These are phyloP conservation scores for Seriola quinqueradiata DNA, from an alignment of 2,113 vertebrate species.

Conservation along the genomic window DNA sequence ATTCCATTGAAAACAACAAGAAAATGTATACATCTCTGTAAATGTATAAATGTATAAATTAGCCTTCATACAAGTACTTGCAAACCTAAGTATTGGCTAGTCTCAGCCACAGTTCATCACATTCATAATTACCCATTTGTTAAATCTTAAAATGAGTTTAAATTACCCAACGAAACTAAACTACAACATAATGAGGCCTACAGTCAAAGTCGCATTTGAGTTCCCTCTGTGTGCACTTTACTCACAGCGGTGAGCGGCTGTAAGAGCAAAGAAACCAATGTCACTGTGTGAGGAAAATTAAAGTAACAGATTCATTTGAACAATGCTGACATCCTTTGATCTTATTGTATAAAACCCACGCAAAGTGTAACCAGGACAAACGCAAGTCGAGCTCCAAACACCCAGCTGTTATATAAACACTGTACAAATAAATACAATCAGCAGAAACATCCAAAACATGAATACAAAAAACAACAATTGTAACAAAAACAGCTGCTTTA, in stretches of 20 bases:
- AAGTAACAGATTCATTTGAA: not conserved
- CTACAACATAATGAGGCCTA: not conserved
- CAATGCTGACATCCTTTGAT: not conserved
- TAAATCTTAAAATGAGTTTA: not conserved
- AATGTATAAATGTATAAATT: not conserved
- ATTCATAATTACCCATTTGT: not conserved
- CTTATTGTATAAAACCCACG: not conserved
- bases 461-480: not conserved
- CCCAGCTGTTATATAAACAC: not conserved
- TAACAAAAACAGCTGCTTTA: not conserved
- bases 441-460: conserved; percentile 3
- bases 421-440: conserved; percentile 40
- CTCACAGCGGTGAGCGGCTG: too few relatives aligned
- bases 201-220: too few relatives aligned
- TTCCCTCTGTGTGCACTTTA: too few relatives aligned
- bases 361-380: not conserved
- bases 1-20: not conserved
- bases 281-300: too few relatives aligned
- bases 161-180: not conserved
- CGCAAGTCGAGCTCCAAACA: not conserved
- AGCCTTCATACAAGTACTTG: not conserved
- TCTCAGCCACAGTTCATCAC: not conserved
- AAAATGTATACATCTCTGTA: too few relatives aligned
- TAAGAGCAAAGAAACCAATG: not conserved
- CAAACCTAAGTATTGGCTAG: not conserved